These are phyloP conservation scores for Procavia capensis DNA, from an alignment of 2,113 vertebrate genomes.

Conservation along the genomic window DNA sequence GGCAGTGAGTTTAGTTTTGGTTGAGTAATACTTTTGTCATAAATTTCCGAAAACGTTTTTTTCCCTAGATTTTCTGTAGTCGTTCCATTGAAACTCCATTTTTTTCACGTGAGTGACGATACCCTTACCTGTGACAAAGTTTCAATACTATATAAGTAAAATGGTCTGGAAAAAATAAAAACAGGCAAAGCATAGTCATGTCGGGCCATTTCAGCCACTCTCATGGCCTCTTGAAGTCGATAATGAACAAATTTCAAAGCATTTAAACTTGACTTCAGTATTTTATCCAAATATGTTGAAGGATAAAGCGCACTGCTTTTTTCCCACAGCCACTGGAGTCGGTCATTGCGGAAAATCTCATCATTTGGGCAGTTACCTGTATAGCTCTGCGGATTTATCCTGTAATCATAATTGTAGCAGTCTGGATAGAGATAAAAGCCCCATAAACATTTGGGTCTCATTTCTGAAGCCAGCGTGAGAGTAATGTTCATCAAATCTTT, in stretches of 20 bases:
- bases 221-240: conserved; percentile 93
- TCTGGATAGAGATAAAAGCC: conserved; percentile 96
- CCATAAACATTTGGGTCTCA: conserved; percentile 91
- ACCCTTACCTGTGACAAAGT: conserved; percentile 92
- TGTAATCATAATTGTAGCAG: conserved; percentile 96
- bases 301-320: conserved; percentile 93
- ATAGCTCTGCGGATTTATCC: conserved; percentile 89
- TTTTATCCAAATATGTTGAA: conserved; percentile 93
- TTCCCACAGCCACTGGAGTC: conserved; percentile 94
- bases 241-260: conserved; percentile 95
- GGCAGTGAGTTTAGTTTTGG: no score
- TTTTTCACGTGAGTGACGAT: not conserved
- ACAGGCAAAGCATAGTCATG: conserved; percentile 91
- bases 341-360: conserved; percentile 91
- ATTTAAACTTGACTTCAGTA: conserved; percentile 91
- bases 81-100: not conserved
- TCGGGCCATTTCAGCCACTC: conserved; percentile 90
- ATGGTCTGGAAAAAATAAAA: conserved; percentile 95
- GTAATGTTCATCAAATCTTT: conserved; percentile 92
- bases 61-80: not conserved
- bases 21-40: not conserved
- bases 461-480: conserved; percentile 89
- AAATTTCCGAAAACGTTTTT: conserved; percentile 11
- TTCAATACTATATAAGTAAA: conserved; percentile 93
- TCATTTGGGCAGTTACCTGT: conserved; percentile 93